These are phyloP conservation scores for Sebastes baramenuke DNA, from an alignment of 2,797 vertebrate species.

Conservation along the genomic window DNA sequence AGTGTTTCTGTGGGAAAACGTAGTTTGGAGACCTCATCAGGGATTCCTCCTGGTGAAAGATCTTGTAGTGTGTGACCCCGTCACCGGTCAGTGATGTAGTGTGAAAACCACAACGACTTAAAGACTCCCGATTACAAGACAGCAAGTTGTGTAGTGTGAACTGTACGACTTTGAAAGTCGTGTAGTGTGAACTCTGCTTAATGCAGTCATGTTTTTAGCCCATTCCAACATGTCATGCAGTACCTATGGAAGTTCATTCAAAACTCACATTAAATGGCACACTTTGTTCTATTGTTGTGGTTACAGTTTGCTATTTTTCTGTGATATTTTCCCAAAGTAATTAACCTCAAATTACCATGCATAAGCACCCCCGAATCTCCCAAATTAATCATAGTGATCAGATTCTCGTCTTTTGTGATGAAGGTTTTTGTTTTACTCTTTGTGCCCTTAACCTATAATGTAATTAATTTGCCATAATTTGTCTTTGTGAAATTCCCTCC, in stretches of 20 bases:
- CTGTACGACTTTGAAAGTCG: no score
- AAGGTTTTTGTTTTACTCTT: constrained; percentile 68
- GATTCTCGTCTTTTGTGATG: constrained; percentile 57
- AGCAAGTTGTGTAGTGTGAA: no score
- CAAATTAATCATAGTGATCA: constrained; percentile 74
- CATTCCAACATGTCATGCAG: not conserved
- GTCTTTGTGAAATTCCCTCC: constrained; percentile 54
- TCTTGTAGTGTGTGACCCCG: no score
- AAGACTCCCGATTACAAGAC: no score
- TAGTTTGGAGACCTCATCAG: no score
- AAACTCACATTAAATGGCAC: not conserved
- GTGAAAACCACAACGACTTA: no score
- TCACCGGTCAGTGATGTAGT: no score
- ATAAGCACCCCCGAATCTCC: constrained; percentile 53
- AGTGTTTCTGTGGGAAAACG: no score
- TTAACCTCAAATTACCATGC: constrained; percentile 67
- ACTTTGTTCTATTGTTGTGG: constrained; percentile 37
- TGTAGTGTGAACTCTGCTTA: no score
- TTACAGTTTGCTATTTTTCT: constrained; percentile 19
- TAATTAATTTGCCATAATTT: constrained; percentile 69
- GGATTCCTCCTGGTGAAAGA: no score
- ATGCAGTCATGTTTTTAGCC: not conserved
- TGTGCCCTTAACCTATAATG: constrained; percentile 61
- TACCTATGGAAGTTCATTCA: not conserved
- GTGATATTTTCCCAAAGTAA: constrained; percentile 38